A percentile compares a stretch with the other conserved stretches of the same genome.
Evolutionary conservation across 2,797 vertebrate species (phyloP).

Genomic region (Clarias platycephalus): DNA sequence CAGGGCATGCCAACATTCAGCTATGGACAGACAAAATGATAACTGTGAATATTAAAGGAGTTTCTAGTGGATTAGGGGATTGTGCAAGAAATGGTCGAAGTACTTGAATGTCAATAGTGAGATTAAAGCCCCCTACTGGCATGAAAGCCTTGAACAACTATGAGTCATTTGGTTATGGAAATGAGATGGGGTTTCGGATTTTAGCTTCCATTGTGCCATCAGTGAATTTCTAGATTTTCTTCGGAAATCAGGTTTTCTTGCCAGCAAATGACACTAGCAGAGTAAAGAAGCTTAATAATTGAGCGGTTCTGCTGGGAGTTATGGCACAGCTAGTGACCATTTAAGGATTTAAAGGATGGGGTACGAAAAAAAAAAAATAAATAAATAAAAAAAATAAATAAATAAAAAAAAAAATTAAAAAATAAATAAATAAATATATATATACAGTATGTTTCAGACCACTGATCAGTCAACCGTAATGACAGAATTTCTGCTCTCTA

Average conservation of each 20-base stretch:
- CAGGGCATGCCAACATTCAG: background rate
- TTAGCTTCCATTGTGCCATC: background rate
- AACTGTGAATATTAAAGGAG: constrained; percentile 10
- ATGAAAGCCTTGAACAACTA: background rate
- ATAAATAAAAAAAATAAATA: too few relatives aligned
- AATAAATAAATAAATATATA: too few relatives aligned
- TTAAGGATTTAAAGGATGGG: background rate
- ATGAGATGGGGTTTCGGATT: background rate
- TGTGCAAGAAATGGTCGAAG: background rate
- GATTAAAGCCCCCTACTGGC: background rate
- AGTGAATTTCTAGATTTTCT: background rate
- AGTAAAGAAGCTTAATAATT: background rate
- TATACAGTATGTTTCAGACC: too few relatives aligned
- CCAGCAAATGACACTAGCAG: background rate
- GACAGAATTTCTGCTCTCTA: background rate
- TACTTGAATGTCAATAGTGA: constrained; percentile 15
- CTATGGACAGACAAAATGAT: background rate
- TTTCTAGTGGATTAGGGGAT: background rate
- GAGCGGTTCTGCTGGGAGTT: background rate
- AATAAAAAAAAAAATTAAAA: too few relatives aligned
- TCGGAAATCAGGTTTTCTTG: background rate
- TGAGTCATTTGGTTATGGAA: background rate
- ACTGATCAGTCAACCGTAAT: background rate
- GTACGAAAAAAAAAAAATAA: background rate
- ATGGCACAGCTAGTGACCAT: background rate